phyloP scores from a whole-genome alignment of 2,797 vertebrate species.

The Coregonus sp. region DNA sequence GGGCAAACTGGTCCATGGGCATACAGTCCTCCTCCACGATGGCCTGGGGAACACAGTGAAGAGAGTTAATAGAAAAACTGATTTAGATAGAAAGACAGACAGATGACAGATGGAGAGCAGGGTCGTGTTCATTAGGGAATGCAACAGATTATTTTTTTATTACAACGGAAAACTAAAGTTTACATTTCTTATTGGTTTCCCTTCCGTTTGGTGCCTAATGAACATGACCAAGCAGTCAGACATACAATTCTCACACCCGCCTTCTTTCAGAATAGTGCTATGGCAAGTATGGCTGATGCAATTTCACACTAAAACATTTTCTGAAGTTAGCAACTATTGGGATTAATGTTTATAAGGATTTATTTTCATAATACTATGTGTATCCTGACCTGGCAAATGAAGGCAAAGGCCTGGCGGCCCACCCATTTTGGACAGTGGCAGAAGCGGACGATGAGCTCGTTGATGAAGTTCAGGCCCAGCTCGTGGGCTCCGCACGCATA shows the following conservation, averaged over 20 bases:
- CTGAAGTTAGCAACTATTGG: not conserved
- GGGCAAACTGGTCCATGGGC: conserved; percentile 85
- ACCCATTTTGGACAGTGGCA: conserved; percentile 94
- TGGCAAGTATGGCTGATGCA: not conserved
- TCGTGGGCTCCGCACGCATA: conserved; percentile 80
- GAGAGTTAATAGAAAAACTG: not conserved
- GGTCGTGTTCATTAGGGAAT: no score
- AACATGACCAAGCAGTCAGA: not conserved
- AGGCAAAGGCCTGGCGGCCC: conserved; percentile 93
- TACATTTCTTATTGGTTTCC: no score
- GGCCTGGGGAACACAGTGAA: conserved; percentile 61
- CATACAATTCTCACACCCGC: not conserved
- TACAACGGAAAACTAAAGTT: no score
- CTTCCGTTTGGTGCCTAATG: no score
- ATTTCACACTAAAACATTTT: not conserved
- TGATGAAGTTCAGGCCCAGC: conserved; percentile 87
- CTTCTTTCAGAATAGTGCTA: not conserved
- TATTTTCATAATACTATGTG: not conserved
- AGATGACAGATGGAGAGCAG: no score
- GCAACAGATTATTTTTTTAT: no score
- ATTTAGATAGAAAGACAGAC: not conserved
- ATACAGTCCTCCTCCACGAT: conserved; percentile 85
- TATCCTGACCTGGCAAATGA: conserved; percentile 91
- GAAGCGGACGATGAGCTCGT: conserved; percentile 92
- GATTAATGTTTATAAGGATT: not conserved